These are phyloP conservation scores for Lates calcarifer DNA, from an alignment of 2,113 vertebrate genomes.

Conservation along the genomic window DNA sequence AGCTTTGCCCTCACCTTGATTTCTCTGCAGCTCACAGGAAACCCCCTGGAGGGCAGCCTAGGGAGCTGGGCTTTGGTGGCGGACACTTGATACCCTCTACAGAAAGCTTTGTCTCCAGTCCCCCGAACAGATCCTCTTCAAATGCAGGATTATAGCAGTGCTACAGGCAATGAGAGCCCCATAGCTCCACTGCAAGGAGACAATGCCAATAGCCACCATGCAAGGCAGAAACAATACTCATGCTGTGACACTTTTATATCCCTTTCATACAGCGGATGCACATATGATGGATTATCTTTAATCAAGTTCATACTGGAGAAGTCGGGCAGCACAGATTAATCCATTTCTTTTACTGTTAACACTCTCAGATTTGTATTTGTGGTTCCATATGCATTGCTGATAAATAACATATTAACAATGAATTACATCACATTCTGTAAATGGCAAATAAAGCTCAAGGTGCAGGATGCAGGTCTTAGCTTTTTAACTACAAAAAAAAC, in stretches of 20 bases:
- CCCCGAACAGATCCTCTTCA: slow-evolving; percentile 77
- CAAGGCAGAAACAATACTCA: slow-evolving; percentile 50
- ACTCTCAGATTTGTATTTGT: not conserved
- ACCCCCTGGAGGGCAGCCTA: slow-evolving; percentile 71
- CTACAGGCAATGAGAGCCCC: slow-evolving; percentile 73
- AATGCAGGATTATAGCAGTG: slow-evolving; percentile 78
- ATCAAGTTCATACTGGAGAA: not conserved
- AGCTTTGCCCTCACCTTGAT: slow-evolving; percentile 68
- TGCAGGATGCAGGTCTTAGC: not conserved
- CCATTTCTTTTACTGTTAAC: not conserved
- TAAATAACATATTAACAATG: not conserved
- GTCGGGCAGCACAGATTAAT: slow-evolving; percentile 1
- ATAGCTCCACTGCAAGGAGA: slow-evolving; percentile 65
- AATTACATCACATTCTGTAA: not conserved
- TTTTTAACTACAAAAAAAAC: not conserved
- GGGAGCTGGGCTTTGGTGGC: slow-evolving; percentile 72
- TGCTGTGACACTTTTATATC: slow-evolving; percentile 37
- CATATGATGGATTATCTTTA: not conserved
- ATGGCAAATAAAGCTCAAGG: slow-evolving; percentile 1
- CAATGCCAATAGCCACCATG: slow-evolving; percentile 69
- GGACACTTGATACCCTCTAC: slow-evolving; percentile 72
- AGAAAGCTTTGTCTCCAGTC: slow-evolving; percentile 69
- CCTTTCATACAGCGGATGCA: slow-evolving; percentile 21
- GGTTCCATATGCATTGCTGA: not conserved
- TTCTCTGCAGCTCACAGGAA: slow-evolving; percentile 66